phyloP scores from a whole-genome alignment of 2,797 vertebrate genomes.

The Sus cebifrons region DNA sequence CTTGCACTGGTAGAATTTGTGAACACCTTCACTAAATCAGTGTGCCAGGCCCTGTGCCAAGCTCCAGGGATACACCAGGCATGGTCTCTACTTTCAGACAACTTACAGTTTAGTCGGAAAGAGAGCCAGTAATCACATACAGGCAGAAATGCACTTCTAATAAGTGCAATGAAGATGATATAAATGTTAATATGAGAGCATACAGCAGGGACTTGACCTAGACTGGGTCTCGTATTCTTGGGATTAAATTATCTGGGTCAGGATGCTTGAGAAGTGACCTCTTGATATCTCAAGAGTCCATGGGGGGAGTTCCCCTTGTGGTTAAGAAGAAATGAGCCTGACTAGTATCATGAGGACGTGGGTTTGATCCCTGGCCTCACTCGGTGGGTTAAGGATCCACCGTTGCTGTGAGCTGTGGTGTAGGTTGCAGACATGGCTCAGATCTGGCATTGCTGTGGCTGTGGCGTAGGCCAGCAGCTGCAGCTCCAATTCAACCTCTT shows the following conservation, averaged over 20 bases:
- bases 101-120: background rate
- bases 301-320: background rate
- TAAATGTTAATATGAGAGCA: background rate
- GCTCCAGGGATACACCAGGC: background rate
- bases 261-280: background rate
- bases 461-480: too few relatives aligned
- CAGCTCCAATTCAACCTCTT: too few relatives aligned
- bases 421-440: too few relatives aligned
- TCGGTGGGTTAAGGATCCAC: too few relatives aligned
- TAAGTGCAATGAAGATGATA: background rate
- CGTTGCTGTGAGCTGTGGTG: too few relatives aligned
- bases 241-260: slow-evolving; percentile 60
- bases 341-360: too few relatives aligned
- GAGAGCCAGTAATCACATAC: background rate
- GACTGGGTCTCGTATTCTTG: background rate
- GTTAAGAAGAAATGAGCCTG: too few relatives aligned
- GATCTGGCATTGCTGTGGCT: too few relatives aligned
- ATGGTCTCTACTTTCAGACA: slow-evolving; percentile 32
- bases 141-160: background rate
- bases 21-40: background rate
- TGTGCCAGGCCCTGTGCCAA: background rate
- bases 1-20: background rate
- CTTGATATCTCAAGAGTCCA: background rate
- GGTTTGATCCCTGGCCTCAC: too few relatives aligned
- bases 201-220: background rate